Percentiles rank a stretch among this genome's conserved stretches.
Conservation (phyloP, 2,113 vertebrate species). For the Kobus ellipsiprymnus region DNA sequence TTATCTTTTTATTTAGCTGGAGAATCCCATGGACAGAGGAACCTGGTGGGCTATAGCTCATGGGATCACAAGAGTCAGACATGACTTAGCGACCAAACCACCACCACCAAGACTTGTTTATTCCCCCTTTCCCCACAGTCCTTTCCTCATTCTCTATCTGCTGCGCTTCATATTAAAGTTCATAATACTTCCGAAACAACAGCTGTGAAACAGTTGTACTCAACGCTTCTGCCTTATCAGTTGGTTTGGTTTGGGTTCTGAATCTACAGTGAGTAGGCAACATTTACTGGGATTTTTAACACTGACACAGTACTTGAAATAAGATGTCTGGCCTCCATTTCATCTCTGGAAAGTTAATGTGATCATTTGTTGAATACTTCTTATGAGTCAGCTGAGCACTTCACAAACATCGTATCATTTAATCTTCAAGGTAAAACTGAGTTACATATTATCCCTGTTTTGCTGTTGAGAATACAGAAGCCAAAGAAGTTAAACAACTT, state of each 20-base stretch:
- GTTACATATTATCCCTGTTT: constrained; percentile 6
- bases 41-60: background rate
- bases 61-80: background rate
- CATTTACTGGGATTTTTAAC: background rate
- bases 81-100: background rate
- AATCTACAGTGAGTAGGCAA: background rate
- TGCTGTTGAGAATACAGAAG: background rate
- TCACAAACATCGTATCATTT: background rate
- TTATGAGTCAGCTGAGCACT: background rate
- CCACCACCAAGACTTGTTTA: background rate
- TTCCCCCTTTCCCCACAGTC: background rate
- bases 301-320: background rate
- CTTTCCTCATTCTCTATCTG: background rate
- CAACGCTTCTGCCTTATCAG: background rate
- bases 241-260: background rate
- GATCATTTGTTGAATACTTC: background rate
- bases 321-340: background rate
- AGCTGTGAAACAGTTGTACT: background rate
- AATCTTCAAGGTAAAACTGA: constrained; percentile 11
- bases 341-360: background rate
- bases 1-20: background rate
- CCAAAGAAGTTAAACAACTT: background rate
- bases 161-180: background rate
- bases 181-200: background rate
- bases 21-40: background rate